phyloP scores from a whole-genome alignment of 2,797 vertebrate genomes.

The Crypturellus tataupa region DNA sequence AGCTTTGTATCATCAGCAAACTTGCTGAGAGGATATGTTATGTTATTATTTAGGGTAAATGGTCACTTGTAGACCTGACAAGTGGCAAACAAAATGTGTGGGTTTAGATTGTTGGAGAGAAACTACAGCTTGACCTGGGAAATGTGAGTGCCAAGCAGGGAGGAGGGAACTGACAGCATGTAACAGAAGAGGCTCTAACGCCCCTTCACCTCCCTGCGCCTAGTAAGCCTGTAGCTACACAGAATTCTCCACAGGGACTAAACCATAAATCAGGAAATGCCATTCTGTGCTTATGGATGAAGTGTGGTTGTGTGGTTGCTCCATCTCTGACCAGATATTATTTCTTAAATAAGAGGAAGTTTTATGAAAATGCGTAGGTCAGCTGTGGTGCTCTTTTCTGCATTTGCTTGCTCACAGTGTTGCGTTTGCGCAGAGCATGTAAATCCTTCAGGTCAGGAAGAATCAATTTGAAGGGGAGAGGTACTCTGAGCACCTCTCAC shows the following conservation, averaged over 20 bases:
- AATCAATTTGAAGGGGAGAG: not conserved
- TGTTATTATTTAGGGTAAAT: not conserved
- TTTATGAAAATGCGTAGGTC: not conserved
- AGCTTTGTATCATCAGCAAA: too few species aligned
- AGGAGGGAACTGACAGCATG: fast-evolving
- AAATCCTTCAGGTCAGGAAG: fast-evolving
- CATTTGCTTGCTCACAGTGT: not conserved
- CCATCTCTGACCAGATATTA: not conserved
- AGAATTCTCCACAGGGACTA: not conserved
- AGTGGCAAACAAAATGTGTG: not conserved
- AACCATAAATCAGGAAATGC: not conserved
- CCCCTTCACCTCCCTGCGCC: not conserved
- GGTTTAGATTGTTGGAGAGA: not conserved
- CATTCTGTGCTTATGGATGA: not conserved
- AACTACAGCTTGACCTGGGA: not conserved
- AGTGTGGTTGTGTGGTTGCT: not conserved
- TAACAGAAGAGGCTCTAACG: not conserved
- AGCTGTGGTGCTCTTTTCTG: not conserved
- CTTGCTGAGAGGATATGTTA: too few species aligned
- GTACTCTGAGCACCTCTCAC: not conserved
- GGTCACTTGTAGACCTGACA: not conserved
- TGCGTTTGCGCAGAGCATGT: not conserved
- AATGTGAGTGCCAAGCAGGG: not conserved
- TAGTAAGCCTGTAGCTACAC: not conserved
- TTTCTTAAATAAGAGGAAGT: not conserved